Evolutionary conservation across 92 coral and sea anemone genomes (phyloP), one percentile per base, ranked within the genome.

Genomic region (Hydrozoanthus gracilis): DNA sequence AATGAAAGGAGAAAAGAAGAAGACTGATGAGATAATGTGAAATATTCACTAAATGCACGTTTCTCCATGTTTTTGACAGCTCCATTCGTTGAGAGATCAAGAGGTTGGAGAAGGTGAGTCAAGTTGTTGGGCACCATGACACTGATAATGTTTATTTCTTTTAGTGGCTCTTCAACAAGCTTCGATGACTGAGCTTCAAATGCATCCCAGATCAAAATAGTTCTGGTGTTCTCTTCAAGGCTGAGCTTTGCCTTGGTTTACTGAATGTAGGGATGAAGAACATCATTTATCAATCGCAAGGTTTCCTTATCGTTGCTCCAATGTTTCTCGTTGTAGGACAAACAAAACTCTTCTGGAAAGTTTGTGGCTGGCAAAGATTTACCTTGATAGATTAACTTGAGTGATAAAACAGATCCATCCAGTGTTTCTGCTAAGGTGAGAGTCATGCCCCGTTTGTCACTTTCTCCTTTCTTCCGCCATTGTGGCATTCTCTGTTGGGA

Each of bases 21-120:
- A n/a, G n/a, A n/a, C n/a, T n/a, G n/a, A n/a, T n/a, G n/a, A n/a
- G n/a, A n/a, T n/a, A n/a, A n/a, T n/a, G n/a, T n/a, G 86, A 90
- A 90, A 71, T 90, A 87, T 82, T 82, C 91, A 87, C 90, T 82
- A 62, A 87, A 90, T 8, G 88, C 88, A 44, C 90, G 87, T 82
- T 90, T 90, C 91, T 90, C 90, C 88, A 83, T 84, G 71, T 90
- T 90, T 87, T 90, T 90, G 35, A 86, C 83, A 18, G 92, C 77
- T 20, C 69, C 92, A 64, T 86, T 90, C 80, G 90, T 90, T 79
- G 90, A 80, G 79, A 90, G 93, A 87, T 87, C 89, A 46, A 76
- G 87, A 60, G 89, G 93, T 52, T 88, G 91, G 87, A 91, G 89
- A 83, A 91, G 86, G 74, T 90, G 90, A 15, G 87, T 87, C 88